These are phyloP conservation scores for Papilio elwesi DNA, from an alignment of 2,888 invertebrate species.

Conservation along the genomic window DNA sequence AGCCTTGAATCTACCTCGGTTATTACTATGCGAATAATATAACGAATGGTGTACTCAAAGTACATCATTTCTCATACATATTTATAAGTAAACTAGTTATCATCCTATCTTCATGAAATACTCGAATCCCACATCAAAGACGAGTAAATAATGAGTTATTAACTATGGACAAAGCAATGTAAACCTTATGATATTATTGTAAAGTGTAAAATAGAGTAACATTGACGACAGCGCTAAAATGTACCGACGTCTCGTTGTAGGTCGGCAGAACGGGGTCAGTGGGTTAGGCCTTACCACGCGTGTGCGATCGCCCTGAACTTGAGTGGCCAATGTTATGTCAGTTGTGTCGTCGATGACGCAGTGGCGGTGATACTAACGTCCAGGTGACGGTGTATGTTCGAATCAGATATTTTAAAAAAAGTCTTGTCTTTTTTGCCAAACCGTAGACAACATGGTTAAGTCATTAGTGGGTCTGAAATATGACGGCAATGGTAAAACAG, in stretches of 20 bases:
- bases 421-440: too few relatives aligned
- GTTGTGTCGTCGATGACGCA: neutral
- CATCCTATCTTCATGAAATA: slow-evolving; percentile 16
- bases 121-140: slow-evolving; percentile 28
- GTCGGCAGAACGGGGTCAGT: slow-evolving; percentile 57
- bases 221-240: slow-evolving; percentile 41
- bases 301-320: slow-evolving; percentile 34
- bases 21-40: neutral
- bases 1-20: neutral
- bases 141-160: slow-evolving; percentile 24
- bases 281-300: slow-evolving; percentile 45
- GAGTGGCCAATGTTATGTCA: slow-evolving; percentile 32
- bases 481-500: too few relatives aligned
- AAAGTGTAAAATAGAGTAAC: slow-evolving; percentile 5
- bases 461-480: too few relatives aligned
- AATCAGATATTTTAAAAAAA: neutral
- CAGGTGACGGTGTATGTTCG: neutral
- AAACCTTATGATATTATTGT: neutral
- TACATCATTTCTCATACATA: neutral
- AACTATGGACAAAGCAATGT: neutral
- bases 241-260: slow-evolving; percentile 45
- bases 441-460: too few relatives aligned
- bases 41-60: neutral
- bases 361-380: neutral
- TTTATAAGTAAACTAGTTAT: slow-evolving; percentile 11